Evolutionary conservation across 2,888 invertebrate species (phyloP).

Genomic region (Diadromus collaris): DNA sequence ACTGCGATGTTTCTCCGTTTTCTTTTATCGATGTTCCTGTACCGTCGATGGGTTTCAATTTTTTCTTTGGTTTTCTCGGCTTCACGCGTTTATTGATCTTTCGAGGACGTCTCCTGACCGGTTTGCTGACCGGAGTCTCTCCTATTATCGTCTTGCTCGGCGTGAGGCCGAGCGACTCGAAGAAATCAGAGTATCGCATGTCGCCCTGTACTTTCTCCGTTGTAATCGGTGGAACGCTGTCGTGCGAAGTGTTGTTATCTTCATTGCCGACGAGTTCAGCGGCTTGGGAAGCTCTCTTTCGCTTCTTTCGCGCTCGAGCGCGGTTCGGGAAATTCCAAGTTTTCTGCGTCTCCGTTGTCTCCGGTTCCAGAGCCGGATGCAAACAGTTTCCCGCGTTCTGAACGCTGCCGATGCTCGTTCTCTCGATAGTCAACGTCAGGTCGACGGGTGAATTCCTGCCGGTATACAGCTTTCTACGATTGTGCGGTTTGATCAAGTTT

Average conservation of each 20-base stretch:
- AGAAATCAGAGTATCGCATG: constrained; percentile 45
- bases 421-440: constrained; percentile 62
- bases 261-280: background rate
- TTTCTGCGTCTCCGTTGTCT: background rate
- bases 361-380: constrained; percentile 69
- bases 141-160: constrained; percentile 40
- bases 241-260: constrained; percentile 23
- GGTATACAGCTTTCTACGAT: constrained; percentile 70
- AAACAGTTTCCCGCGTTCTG: background rate
- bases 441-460: constrained; percentile 70
- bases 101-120: background rate
- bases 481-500: constrained; percentile 10
- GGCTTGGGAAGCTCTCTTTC: constrained; percentile 38
- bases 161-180: constrained; percentile 53
- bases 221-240: background rate
- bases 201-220: constrained; percentile 12
- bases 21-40: constrained; percentile 15
- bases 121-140: background rate
- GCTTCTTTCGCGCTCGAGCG: constrained; percentile 31
- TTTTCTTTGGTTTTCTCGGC: background rate
- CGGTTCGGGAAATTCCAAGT: background rate
- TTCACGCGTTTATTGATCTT: background rate
- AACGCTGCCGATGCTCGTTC: background rate
- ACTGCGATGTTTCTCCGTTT: background rate
- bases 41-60: background rate